A percentile compares a stretch with the other conserved stretches of the same genome.
These are phyloP conservation scores for Orchesella flavescens DNA, from an alignment of 2,888 invertebrate species.

Conservation along the genomic window DNA sequence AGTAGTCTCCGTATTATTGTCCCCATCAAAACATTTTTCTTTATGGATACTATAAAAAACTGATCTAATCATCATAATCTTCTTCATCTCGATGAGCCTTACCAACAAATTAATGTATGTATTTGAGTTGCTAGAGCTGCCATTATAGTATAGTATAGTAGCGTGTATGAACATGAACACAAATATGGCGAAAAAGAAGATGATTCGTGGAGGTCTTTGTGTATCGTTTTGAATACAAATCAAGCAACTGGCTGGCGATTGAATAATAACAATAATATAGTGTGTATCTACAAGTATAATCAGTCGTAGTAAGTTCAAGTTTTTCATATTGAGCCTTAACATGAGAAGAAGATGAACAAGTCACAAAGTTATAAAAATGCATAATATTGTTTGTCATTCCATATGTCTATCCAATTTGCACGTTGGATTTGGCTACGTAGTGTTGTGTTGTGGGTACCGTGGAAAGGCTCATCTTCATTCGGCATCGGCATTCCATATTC, in stretches of 20 bases:
- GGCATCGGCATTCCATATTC: no score
- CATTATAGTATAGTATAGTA: neutral
- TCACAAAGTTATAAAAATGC: neutral
- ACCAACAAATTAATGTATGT: neutral
- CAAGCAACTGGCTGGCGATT: neutral
- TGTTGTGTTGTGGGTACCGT: no score
- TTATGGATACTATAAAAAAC: neutral
- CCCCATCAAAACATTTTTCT: neutral
- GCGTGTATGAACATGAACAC: neutral
- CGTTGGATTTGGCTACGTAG: neutral
- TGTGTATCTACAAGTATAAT: neutral
- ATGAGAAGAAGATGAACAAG: neutral
- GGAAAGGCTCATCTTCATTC: no score
- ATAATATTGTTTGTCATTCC: neutral
- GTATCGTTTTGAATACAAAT: slow-evolving; percentile 39
- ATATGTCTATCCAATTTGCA: neutral
- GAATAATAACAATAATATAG: slow-evolving; percentile 4
- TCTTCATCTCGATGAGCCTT: neutral
- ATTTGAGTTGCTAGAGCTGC: no score
- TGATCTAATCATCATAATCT: neutral
- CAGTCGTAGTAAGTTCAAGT: neutral
- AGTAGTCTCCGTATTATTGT: neutral
- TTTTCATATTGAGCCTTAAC: neutral
- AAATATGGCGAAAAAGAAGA: neutral
- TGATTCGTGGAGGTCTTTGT: slow-evolving; percentile 28